Evolutionary conservation across 1,140 invertebrate genomes (phyloP), one percentile per base, ranked within the genome.

Genomic region (Carposina sasakii): DNA sequence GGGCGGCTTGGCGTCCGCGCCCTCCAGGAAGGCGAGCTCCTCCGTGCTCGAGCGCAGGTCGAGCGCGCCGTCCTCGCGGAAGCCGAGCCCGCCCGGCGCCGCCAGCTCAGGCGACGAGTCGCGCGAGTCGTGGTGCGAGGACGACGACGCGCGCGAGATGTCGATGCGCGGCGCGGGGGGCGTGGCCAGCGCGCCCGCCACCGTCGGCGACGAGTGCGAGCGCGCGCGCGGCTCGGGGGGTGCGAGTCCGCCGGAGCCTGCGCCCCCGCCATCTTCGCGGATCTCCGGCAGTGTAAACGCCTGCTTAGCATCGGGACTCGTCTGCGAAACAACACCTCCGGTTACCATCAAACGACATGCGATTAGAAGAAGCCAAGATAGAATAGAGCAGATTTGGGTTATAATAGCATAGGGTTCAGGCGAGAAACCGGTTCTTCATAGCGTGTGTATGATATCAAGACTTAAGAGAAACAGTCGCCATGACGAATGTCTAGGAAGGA

Each of bases 11-110:
- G 60, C 66, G 8, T 83, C 71, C 24, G 74, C 75, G 51, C 76
- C 77, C 77, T 94, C 92, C 63, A 93, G 89, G 55, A 93, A 90
- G 50, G 93, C 92, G 39, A 95, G 82, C 79, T 96, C 94, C 75
- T 95, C 94, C 3, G 94, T 96, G 15, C 93, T 95, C 13, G 92
- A 94, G 50, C 93, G 88, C 34, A 95, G 73, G 64, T 96, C 94
- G 26, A 92, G 87, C 2, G 91, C 90, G 60, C 93, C 94, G 72
- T 94, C 93, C 76, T 92, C 89, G 74, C 91, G 87, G 82, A 94
- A 89, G 60, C 91, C 87, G 68, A 89, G 59, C 55, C 87, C 79
- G 1, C 79, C 62, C 2, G 71, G 69, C 6, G 66, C 57, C 58
- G 93, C 92, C 57, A 90, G 87, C 67, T 94, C 93, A 0, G 93